Evolutionary conservation across 2,888 invertebrate species (phyloP), one percentile per base, ranked within the genome.

Genomic region (Halocaridina rubra): DNA sequence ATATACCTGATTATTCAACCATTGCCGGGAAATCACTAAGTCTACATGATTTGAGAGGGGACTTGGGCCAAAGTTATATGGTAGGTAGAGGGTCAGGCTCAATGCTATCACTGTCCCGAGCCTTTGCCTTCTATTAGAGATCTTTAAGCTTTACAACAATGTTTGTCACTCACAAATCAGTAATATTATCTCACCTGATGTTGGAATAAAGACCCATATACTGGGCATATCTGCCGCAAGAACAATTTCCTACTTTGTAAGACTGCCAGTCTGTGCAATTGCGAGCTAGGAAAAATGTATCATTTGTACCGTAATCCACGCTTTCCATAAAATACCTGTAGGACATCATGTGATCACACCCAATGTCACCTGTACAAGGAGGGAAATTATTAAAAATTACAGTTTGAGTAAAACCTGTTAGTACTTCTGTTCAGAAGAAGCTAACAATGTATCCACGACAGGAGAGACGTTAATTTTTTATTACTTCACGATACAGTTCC

Each of bases 121-220:
- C n/a, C n/a, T n/a, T n/a, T n/a, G n/a, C n/a, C n/a, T n/a, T n/a
- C n/a, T n/a, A n/a, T n/a, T n/a, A n/a, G n/a, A n/a, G n/a, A n/a
- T n/a, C n/a, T n/a, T n/a, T n/a, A n/a, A n/a, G n/a, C n/a, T n/a
- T n/a, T n/a, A n/a, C n/a, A n/a, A n/a, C n/a, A n/a, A n/a, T n/a
- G n/a, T n/a, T n/a, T n/a, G n/a, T n/a, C n/a, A n/a, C n/a, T n/a
- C n/a, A 53, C 53, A 53, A 3, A 16, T 0, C 10, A 53, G 53
- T 2, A 53, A 27, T 27, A 27, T 16, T 30, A n/a, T 77, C 75
- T 85, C 29, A 87, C 85, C 46, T 24, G 19, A 64, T 27, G 33
- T 85, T 82, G 22, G 77, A 82, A 64, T 64, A 80, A 53, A 57
- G 77, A 2, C 87, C 87, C 87, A 87, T 85, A 53, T 81, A 85